Conservation (phyloP, 2,797 vertebrate genomes). For the Percopsis omiscomaycus region DNA sequence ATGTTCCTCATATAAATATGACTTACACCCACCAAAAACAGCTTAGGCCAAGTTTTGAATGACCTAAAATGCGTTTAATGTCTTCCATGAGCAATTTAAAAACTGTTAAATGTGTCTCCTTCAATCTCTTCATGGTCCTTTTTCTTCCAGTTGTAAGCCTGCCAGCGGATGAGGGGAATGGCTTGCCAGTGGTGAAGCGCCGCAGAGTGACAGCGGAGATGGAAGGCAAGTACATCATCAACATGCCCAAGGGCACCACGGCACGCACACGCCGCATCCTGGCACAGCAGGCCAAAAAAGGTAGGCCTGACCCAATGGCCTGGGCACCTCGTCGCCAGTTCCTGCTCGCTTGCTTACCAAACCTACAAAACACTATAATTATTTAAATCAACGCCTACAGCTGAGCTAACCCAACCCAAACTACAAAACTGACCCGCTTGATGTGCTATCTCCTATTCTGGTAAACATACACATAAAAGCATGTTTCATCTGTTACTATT, state of each 20-base stretch:
- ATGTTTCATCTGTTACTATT: constrained; percentile 16
- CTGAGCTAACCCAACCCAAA: background rate
- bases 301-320: constrained; percentile 72
- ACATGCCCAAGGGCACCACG: constrained; percentile 96
- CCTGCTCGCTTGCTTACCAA: constrained; percentile 18
- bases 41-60: too few species aligned
- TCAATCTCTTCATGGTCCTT: background rate
- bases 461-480: background rate
- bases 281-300: constrained; percentile 90
- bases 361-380: constrained; percentile 23
- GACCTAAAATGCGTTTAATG: too few species aligned
- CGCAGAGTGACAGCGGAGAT: constrained; percentile 93
- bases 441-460: constrained; percentile 2
- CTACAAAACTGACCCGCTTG: constrained; percentile 3
- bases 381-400: too few species aligned
- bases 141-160: constrained; percentile 67
- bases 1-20: too few species aligned
- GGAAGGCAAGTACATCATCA: constrained; percentile 96
- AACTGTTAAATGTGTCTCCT: too few species aligned
- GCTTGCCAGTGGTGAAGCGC: constrained; percentile 76
- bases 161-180: constrained; percentile 73
- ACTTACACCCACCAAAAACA: too few species aligned
- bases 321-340: constrained; percentile 33
- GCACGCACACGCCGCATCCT: constrained; percentile 89
- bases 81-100: too few species aligned